Evolutionary conservation across 2,797 vertebrate genomes (phyloP), one percentile per base, ranked within the genome.

Genomic region (Heterohyrax brucei): DNA sequence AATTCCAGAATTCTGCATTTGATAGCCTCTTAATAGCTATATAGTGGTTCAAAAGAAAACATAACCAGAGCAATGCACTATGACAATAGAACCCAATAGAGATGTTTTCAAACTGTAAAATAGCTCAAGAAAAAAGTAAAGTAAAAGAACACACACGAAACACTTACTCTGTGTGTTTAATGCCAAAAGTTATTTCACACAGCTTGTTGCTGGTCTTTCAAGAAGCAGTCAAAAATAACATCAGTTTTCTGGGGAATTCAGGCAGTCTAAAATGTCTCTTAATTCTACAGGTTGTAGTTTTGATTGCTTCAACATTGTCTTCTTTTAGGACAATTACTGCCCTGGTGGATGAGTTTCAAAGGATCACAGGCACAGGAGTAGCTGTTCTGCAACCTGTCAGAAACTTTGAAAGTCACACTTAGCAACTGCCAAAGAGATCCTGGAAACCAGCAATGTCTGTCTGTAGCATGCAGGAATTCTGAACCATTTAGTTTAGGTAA

Each of bases 241-340:
- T 10, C 0, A 91, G 2, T 1, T 24, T 24, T 87, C 62, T 91
- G 10, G 22, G 61, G 24, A 26, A 30, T 85, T 87, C 48, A 4
- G 72, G 76, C 24, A 26, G 92, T 87, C 92, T 33, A 0, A 93
- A 95, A 3, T 95, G 90, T 83, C 93, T 96, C 73, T 44, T 91
- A 24, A 14, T 66, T 95, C 16, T 96, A 7, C 59, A 78, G 84
- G 82, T 95, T 91, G 75, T 39, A 93, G 18, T 30, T 83, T 53
- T 95, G 48, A 95, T 95, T 93, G 64, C n/a, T 87, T 81, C 84
- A 33, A 96, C 64, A 56, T 2, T 0, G 0, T 92, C 75, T 94
- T 93, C 22, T 66, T 95, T 96, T 91, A 91, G 13, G 92, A 5
- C 50, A 97, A 62, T 97, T 96, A 64, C 39, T 93, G 78, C 12